Evolutionary conservation across 1,140 invertebrate genomes (phyloP), one percentile per base, ranked within the genome.

Genomic region (Drosophila fuyamai): DNA sequence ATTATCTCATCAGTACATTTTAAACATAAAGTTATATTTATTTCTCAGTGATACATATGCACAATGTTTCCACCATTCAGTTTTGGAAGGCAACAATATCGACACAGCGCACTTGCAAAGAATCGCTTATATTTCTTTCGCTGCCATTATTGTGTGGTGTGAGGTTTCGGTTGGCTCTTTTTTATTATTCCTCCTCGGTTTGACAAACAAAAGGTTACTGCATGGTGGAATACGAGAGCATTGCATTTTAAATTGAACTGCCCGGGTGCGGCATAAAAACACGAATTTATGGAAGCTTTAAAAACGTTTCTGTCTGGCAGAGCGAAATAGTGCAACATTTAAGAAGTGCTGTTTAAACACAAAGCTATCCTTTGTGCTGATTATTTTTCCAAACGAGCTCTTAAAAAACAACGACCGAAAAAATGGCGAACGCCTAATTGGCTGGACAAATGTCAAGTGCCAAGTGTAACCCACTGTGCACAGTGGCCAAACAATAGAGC

Each of bases 171-270:
- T 56, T 36, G 50, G 41, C 36, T 35, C 0, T 44, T 63, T 73
- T 63, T 56, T 43, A 56, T 68, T 68, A 43, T 43, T 67, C 47
- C 12, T 29, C 32, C 36, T 48, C 38, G 65, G 47, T 63, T 68
- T 68, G 43, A 71, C 67, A 71, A 70, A 71, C 67, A 71, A 71
- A 70, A 71, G 67, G 65, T 71, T 50, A 36, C 54, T 72, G 68
- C 44, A 72, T 71, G 51, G 51, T 58, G 41, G 38, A 70, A 58
- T 29, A 32, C 63, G 16, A 41, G 43, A 58, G 51, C 29, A 71
- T 70, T 71, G 67, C 67, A 71, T 72, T 72, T 72, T 72, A 71
- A 72, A 72, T 72, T 72, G 66, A 72, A 72, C 18, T 58, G 53
- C 53, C 44, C 14, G 40, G 36, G 66, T 14, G 67, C 46, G 51